These are phyloP conservation scores for Zosterops pallidus DNA, from an alignment of 2,113 vertebrate species.

Conservation along the genomic window DNA sequence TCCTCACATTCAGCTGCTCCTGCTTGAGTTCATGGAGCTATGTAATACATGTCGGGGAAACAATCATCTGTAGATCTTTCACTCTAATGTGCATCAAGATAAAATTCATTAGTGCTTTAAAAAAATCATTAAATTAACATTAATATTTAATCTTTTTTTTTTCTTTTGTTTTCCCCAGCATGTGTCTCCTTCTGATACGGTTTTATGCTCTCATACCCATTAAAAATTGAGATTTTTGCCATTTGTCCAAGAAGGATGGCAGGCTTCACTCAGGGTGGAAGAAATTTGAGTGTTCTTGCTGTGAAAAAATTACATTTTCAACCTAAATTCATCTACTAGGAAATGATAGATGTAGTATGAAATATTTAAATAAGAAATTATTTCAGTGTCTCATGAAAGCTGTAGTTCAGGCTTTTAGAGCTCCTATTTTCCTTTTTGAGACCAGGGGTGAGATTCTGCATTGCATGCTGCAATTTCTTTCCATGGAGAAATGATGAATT, in stretches of 20 bases:
- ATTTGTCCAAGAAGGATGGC: background rate
- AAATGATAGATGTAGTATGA: background rate
- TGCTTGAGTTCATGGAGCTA: background rate
- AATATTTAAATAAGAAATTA: background rate
- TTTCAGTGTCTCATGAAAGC: background rate
- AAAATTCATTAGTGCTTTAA: background rate
- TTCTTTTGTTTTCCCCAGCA: background rate
- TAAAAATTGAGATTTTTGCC: background rate
- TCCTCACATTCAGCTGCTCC: background rate
- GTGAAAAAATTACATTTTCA: background rate
- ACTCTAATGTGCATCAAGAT: background rate
- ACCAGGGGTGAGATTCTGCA: background rate
- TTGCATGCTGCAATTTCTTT: background rate
- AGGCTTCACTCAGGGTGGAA: background rate
- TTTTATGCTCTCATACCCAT: background rate
- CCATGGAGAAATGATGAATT: background rate
- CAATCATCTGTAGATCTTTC: background rate
- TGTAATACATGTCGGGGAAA: accelerated
- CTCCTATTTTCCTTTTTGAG: background rate
- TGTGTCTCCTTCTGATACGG: background rate
- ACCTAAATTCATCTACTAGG: background rate
- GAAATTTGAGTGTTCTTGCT: background rate
- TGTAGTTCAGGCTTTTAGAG: background rate
- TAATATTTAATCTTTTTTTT: background rate
- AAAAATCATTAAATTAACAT: background rate